Conservation (phyloP, 2,797 vertebrate genomes). For the Aselliscus stoliczkanus region DNA sequence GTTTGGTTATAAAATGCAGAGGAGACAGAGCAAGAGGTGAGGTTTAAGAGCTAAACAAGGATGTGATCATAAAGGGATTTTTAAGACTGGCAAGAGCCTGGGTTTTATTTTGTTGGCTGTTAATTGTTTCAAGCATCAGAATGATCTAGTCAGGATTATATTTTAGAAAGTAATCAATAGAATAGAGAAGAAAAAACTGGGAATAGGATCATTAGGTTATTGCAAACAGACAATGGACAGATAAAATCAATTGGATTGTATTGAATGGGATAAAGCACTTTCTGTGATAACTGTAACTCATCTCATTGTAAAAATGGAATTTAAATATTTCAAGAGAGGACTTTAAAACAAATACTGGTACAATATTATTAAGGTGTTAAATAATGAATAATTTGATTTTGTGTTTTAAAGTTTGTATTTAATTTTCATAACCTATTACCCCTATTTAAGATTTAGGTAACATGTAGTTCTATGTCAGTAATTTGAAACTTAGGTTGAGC, state of each 20-base stretch:
- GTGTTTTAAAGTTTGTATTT: background rate
- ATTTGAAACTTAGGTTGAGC: background rate
- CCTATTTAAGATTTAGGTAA: background rate
- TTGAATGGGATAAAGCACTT: background rate
- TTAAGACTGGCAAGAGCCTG: background rate
- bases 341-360: background rate
- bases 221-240: background rate
- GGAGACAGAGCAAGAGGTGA: background rate
- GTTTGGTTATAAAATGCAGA: background rate
- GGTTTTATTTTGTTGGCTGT: background rate
- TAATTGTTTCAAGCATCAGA: background rate
- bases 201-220: background rate
- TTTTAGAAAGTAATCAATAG: background rate
- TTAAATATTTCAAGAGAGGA: conserved; percentile 7
- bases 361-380: background rate
- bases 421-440: background rate
- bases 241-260: background rate
- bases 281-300: background rate
- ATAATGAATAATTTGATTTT: conserved; percentile 22
- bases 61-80: background rate
- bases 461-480: background rate
- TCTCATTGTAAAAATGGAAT: background rate
- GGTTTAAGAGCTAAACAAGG: background rate
- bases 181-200: background rate
- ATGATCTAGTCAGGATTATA: background rate